A percentile compares a stretch with the other conserved stretches of the same genome.
Conservation (phyloP, 2,888 invertebrate genomes). For the Drosophila gaucha region DNA sequence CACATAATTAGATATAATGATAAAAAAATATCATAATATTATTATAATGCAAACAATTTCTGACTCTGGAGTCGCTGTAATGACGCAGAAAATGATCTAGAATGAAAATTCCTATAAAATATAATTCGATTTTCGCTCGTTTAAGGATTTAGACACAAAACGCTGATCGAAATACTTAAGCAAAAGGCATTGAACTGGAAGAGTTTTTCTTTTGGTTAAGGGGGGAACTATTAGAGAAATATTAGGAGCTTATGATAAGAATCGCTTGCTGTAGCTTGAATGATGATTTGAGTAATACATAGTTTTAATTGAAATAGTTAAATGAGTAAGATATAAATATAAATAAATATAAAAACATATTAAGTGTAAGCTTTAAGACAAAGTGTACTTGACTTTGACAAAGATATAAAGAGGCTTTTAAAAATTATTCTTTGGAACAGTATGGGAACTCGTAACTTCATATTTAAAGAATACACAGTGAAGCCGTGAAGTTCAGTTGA, state of each 20-base stretch:
- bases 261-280: neutral
- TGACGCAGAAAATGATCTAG: slow-evolving; percentile 65
- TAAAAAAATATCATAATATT: slow-evolving; percentile 67
- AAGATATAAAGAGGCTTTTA: too few relatives aligned
- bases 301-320: too few relatives aligned
- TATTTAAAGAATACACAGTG: too few relatives aligned
- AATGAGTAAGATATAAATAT: too few relatives aligned
- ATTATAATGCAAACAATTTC: slow-evolving; percentile 74
- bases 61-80: slow-evolving; percentile 34
- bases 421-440: too few relatives aligned
- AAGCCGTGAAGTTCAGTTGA: too few relatives aligned
- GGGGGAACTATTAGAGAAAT: neutral
- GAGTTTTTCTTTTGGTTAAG: slow-evolving; percentile 6
- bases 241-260: slow-evolving; percentile 9
- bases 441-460: too few relatives aligned
- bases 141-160: slow-evolving; percentile 43
- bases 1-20: slow-evolving; percentile 77
- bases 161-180: slow-evolving; percentile 9
- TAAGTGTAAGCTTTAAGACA: too few relatives aligned
- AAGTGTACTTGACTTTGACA: too few relatives aligned
- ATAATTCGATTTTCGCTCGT: slow-evolving; percentile 40
- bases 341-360: too few relatives aligned
- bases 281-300: too few relatives aligned
- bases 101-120: slow-evolving; percentile 41
- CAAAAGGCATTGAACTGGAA: slow-evolving; percentile 44